Percentiles rank a stretch among this genome's conserved stretches.
Evolutionary conservation across 2,888 invertebrate species (phyloP).

Genomic region (Rhamphomyia laevipes): DNA sequence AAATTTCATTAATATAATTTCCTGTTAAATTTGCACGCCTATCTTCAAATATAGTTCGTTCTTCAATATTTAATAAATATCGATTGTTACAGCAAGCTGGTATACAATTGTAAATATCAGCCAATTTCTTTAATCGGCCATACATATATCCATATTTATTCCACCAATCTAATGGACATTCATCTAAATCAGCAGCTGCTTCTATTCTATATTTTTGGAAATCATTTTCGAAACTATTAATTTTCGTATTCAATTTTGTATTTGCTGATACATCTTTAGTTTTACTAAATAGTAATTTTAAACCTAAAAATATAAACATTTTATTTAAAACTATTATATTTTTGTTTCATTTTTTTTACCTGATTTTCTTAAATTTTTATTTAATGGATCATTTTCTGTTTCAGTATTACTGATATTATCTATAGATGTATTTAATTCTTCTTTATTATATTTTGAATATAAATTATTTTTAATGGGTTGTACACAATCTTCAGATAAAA

Average conservation of each 20-base stretch:
- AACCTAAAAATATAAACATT: slow-evolving; percentile 19
- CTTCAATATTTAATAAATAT: slow-evolving; percentile 26
- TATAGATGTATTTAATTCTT: slow-evolving; percentile 9
- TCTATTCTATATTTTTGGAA: slow-evolving; percentile 30
- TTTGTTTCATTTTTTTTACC: slow-evolving; percentile 3
- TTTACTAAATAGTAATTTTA: slow-evolving; percentile 31
- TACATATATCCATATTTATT: slow-evolving; percentile 29
- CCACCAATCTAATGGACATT: slow-evolving; percentile 35
- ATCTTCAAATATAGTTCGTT: slow-evolving; percentile 28
- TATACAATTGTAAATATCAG: slow-evolving; percentile 29
- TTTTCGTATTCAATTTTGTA: slow-evolving; percentile 11
- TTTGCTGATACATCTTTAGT: slow-evolving; percentile 18
- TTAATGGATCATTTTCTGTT: neutral
- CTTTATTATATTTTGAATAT: slow-evolving; percentile 9
- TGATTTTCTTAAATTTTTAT: slow-evolving; percentile 8
- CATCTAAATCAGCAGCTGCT: slow-evolving; percentile 29
- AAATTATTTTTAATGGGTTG: slow-evolving; percentile 14
- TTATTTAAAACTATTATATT: neutral
- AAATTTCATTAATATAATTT: slow-evolving; percentile 27
- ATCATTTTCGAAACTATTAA: slow-evolving; percentile 24
- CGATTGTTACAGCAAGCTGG: slow-evolving; percentile 32
- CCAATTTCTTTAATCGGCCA: slow-evolving; percentile 25
- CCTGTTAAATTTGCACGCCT: slow-evolving; percentile 30
- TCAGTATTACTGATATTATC: slow-evolving; percentile 5
- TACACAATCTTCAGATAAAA: slow-evolving; percentile 16